Evolutionary conservation across 2,113 vertebrate species (phyloP).

Genomic region (Aegypius monachus): DNA sequence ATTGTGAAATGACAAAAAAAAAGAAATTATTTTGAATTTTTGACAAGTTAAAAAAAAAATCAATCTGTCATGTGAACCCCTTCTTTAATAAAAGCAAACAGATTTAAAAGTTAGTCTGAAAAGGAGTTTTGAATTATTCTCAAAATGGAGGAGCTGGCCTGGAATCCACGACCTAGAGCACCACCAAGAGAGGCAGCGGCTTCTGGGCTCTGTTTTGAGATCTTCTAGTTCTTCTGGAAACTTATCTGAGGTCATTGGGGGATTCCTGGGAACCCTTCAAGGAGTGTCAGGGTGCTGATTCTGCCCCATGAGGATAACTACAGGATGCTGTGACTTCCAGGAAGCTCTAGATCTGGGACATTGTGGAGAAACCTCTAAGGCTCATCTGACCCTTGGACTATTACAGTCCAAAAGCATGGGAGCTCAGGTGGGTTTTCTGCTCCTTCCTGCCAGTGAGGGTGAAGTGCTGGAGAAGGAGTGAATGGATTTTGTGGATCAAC

Average conservation of each 20-base stretch:
- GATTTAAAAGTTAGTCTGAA: background rate
- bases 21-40: background rate
- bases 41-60: background rate
- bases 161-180: background rate
- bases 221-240: background rate
- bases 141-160: background rate
- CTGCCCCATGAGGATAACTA: background rate
- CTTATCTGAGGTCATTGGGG: background rate
- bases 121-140: background rate
- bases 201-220: background rate
- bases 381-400: background rate
- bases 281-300: background rate
- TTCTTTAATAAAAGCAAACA: background rate
- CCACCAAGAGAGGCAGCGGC: background rate
- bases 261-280: background rate
- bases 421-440: background rate
- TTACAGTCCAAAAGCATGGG: background rate
- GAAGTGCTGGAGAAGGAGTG: background rate
- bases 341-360: background rate
- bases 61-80: background rate
- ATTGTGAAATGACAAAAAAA: background rate
- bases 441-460: background rate
- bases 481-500: background rate
- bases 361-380: background rate
- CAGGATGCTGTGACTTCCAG: background rate